These are phyloP conservation scores for Equus przewalskii DNA, from an alignment of 2,113 vertebrate species.

Conservation along the genomic window DNA sequence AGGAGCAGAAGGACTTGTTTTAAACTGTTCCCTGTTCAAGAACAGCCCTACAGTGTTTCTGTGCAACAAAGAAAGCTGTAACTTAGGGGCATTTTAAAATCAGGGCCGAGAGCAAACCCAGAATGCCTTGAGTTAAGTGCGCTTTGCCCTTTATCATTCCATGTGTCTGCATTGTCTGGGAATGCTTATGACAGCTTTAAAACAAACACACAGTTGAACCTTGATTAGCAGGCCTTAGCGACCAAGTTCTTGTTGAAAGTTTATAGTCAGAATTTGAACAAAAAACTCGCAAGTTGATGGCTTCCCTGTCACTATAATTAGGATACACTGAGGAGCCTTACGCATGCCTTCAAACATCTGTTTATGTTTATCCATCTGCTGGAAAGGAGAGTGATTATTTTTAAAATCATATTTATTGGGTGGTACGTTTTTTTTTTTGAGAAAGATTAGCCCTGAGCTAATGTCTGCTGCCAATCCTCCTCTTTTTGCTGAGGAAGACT, in stretches of 20 bases:
- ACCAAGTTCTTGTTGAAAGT: neutral
- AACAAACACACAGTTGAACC: neutral
- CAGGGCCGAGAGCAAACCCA: neutral
- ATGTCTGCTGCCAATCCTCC: too few relatives aligned
- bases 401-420: neutral
- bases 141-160: neutral
- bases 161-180: neutral
- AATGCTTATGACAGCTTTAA: neutral
- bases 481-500: too few relatives aligned
- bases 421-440: neutral
- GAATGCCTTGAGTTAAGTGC: neutral
- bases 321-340: neutral
- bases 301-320: neutral
- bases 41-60: slow-evolving; percentile 17
- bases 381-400: neutral
- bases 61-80: neutral
- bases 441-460: too few relatives aligned
- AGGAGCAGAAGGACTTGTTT: slow-evolving; percentile 55
- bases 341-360: neutral
- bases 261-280: neutral
- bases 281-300: neutral
- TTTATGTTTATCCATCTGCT: neutral
- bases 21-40: slow-evolving; percentile 2
- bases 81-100: slow-evolving; percentile 5
- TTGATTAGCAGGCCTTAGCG: neutral